Percentiles rank a stretch among this genome's conserved stretches.
phyloP scores from a whole-genome alignment of 2,113 vertebrate species.

The Carassius carassius region DNA sequence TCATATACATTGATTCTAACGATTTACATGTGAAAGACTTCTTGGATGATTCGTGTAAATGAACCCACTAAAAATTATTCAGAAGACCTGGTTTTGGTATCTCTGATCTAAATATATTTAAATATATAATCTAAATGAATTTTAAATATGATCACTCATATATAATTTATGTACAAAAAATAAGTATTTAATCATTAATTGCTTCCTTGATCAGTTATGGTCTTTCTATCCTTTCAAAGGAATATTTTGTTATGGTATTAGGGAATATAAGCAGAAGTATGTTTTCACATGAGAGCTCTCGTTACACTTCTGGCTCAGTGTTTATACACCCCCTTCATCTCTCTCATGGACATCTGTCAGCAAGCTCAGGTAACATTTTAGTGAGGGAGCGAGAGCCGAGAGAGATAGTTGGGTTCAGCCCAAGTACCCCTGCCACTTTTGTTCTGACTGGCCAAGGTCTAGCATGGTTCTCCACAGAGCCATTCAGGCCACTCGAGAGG shows the following conservation, averaged over 20 bases:
- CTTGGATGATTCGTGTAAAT: too few species aligned
- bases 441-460: neutral
- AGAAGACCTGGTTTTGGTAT: neutral
- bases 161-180: neutral
- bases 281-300: conserved; percentile 15
- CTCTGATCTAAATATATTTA: neutral
- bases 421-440: conserved; percentile 10
- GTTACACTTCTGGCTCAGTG: conserved; percentile 33
- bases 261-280: conserved; percentile 18
- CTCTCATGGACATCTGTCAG: conserved; percentile 22
- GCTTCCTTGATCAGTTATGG: neutral
- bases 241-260: neutral
- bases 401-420: conserved; percentile 9
- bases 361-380: conserved; percentile 52
- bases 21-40: too few species aligned
- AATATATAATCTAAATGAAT: neutral
- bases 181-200: neutral
- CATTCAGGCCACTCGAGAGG: conserved; percentile 73
- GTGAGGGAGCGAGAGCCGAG: conserved; percentile 9
- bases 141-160: neutral
- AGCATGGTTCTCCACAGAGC: conserved; percentile 76
- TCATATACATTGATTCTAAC: too few species aligned
- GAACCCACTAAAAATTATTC: too few species aligned
- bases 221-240: neutral
- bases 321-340: conserved; percentile 41